phyloP scores from a whole-genome alignment of 2,113 vertebrate genomes.

The Hypomesus transpacificus region DNA sequence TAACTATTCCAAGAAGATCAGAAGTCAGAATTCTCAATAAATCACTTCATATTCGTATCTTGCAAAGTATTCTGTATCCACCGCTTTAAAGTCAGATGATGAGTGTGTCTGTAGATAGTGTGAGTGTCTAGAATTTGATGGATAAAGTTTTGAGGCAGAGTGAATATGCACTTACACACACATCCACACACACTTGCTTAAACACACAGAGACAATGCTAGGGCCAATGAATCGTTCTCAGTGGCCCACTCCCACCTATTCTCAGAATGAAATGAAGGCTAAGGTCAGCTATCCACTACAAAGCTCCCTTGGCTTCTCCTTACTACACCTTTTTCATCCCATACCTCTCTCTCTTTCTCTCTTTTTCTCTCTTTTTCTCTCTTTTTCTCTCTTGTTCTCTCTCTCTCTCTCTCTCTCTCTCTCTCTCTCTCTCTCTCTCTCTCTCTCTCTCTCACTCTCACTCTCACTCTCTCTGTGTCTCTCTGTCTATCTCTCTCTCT shows the following conservation, averaged over 20 bases:
- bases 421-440: no score
- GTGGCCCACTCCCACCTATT: constrained; percentile 30
- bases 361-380: constrained; percentile 2
- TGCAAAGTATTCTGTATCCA: no score
- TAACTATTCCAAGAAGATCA: no score
- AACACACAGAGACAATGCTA: neutral
- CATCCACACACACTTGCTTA: neutral
- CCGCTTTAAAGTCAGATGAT: no score
- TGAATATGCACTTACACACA: no score
- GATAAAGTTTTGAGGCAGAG: no score
- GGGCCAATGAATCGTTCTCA: constrained; percentile 32
- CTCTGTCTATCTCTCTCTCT: neutral
- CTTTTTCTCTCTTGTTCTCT: neutral
- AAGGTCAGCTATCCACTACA: constrained; percentile 38
- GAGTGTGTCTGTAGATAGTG: no score
- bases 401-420: constrained; percentile 15
- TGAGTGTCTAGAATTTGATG: no score
- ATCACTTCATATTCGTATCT: neutral
- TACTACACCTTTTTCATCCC: no score
- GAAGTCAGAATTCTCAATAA: neutral
- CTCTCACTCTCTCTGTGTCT: constrained; percentile 4
- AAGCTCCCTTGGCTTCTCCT: neutral
- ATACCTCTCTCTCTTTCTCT: neutral
- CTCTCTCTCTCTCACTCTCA: neutral
- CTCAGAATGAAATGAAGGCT: constrained; percentile 38